phyloP scores from a whole-genome alignment of 2,113 vertebrate genomes.

The Brienomyrus brachyistius region DNA sequence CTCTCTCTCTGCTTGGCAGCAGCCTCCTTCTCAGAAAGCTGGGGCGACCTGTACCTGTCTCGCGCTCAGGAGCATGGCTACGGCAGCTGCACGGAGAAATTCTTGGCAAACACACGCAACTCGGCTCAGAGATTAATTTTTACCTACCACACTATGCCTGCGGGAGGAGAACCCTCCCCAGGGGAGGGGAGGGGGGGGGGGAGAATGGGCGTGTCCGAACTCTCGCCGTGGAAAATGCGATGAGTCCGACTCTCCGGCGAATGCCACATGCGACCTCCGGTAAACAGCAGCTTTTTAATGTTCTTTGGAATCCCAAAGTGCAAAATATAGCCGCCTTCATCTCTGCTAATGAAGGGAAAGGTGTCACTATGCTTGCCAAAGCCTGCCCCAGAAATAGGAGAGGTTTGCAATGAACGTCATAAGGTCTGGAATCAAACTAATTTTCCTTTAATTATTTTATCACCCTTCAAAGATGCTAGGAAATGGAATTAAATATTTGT shows the following conservation, averaged over 20 bases:
- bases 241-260: background rate
- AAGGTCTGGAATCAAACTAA: background rate
- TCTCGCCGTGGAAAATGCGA: background rate
- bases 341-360: background rate
- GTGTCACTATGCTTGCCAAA: background rate
- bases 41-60: background rate
- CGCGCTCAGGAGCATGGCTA: conserved; percentile 27
- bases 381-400: background rate
- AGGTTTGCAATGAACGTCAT: background rate
- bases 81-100: conserved; percentile 23
- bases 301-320: background rate
- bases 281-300: background rate
- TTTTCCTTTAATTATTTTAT: background rate
- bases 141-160: background rate
- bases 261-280: too few species aligned
- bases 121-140: conserved; percentile 14
- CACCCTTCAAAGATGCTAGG: background rate
- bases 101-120: background rate
- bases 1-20: conserved; percentile 6
- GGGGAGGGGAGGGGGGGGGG: background rate
- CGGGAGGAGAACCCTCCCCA: background rate
- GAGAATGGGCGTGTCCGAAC: background rate
- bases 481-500: background rate
- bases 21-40: background rate
- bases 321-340: background rate